phyloP scores from a whole-genome alignment of 2,888 invertebrate genomes.

The Drosophila kokeensis region DNA sequence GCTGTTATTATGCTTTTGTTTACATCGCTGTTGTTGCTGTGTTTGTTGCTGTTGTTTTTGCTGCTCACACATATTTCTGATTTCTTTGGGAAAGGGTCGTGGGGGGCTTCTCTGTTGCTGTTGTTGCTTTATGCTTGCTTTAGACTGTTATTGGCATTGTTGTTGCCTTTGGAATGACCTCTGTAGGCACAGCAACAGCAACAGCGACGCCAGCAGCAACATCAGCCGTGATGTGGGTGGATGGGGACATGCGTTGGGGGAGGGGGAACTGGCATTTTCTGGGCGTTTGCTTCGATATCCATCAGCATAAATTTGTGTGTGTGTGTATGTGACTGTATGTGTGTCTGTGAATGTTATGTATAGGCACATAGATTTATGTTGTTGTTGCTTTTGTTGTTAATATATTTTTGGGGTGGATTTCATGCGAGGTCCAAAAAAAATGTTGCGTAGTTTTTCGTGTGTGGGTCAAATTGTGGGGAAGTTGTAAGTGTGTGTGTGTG shows the following conservation, averaged over 20 bases:
- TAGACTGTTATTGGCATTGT: conserved; percentile 66
- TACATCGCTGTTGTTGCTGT: conserved; percentile 64
- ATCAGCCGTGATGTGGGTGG: conserved; percentile 6
- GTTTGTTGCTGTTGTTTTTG: conserved; percentile 24
- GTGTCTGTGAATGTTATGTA: conserved; percentile 15
- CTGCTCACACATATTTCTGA: conserved; percentile 18
- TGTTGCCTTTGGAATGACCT: conserved; percentile 84
- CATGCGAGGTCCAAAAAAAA: conserved; percentile 33
- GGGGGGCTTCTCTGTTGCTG: conserved; percentile 38
- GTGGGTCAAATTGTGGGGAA: conserved; percentile 22
- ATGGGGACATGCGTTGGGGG: conserved; percentile 8
- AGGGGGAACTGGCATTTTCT: conserved; percentile 26
- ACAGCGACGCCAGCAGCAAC: conserved; percentile 28
- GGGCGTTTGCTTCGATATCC: conserved; percentile 57
- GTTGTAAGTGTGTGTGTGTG: not conserved
- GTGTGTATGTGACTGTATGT: not conserved
- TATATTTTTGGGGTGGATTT: conserved; percentile 66
- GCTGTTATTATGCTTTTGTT: conserved; percentile 71
- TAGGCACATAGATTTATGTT: conserved; percentile 54
- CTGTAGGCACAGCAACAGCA: conserved; percentile 67
- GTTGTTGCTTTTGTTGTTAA: conserved; percentile 28
- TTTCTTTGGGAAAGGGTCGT: conserved; percentile 15
- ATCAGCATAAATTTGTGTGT: conserved; percentile 34
- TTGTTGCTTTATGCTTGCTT: conserved; percentile 57
- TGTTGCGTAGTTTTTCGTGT: conserved; percentile 47